phyloP scores from a whole-genome alignment of 2,113 vertebrate species.

The Cynocephalus volans region DNA sequence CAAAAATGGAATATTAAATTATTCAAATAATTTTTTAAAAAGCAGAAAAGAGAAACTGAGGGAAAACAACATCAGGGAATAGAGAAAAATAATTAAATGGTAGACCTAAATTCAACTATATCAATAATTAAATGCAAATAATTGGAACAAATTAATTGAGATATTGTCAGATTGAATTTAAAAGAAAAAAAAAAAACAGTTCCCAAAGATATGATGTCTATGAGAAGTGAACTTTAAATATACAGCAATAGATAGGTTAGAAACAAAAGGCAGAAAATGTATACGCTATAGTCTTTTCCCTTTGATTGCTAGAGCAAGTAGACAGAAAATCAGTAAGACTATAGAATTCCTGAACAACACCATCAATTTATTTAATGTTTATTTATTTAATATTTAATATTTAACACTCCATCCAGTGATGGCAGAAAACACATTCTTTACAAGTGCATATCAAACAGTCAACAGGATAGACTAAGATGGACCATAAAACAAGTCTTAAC shows the following conservation, averaged over 20 bases:
- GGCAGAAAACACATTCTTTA: background rate
- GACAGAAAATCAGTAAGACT: background rate
- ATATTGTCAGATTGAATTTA: background rate
- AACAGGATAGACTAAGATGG: background rate
- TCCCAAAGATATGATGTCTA: background rate
- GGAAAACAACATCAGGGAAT: background rate
- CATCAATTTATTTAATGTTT: background rate
- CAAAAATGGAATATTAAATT: background rate
- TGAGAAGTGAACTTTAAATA: background rate
- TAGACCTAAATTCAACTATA: background rate
- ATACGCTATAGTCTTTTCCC: background rate
- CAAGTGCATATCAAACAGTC: background rate
- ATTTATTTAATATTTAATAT: too few relatives aligned
- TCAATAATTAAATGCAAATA: background rate
- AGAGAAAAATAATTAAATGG: background rate
- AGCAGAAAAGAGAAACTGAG: background rate
- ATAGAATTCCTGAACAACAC: background rate
- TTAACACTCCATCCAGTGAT: background rate
- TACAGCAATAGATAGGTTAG: background rate
- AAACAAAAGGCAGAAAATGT: background rate
- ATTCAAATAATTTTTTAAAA: slow-evolving; percentile 3
- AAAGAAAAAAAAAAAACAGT: background rate
- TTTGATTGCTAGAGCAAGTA: background rate
- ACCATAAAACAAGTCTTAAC: background rate
- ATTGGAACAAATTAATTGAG: background rate